Base-by-base conservation (phyloP, 2,113 vertebrate genomes). In the Opisthocomus hoazin region DNA sequence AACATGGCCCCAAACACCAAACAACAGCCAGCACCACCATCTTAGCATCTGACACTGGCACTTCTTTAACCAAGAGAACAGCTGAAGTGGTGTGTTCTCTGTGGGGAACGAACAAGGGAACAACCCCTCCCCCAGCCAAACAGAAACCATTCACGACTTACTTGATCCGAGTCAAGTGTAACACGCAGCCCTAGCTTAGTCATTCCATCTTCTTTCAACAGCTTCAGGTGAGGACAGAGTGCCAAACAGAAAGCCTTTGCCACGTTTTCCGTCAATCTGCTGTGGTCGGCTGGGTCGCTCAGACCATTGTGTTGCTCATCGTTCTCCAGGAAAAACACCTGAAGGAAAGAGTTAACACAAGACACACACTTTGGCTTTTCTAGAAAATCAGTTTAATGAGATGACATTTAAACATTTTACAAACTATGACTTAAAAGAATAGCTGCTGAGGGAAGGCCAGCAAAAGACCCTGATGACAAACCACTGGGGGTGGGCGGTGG, bases 201-300 rank as follows among this genome's bases (percentile, higher is more conserved):
- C 99, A 99, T 99, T 76, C 99, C 99, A 51, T 99, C 99, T 98
- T 99, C 99, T 94, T 99, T 99, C 70, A 99, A 96, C 94, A 99
- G 97, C 94, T 99, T 99, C 39, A 99, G 98, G 63, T 99, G 99
- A 37, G 99, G 99, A 94, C 98, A 99, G 41, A 99, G 98, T 9
- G 99, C 99, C 85, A 98, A 96, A 87, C 99, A 99, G 97, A 99
- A 99, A 16, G 99, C 99, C 95, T 99, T 98, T 18, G 99, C 99
- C 69, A 99, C 98, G 1, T 99, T 99, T 97, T 99, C 99, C 1
- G 99, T 99, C 97, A 99, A 87, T 18, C 99, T 98, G 97, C 99
- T 99, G 94, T 99, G 99, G 81, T 99, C 99, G 1, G 99, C 99
- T 9, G 99, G 99, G 97, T 99, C 99, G 9, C 99, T 99, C 86